Conservation (phyloP, 2,888 invertebrate species). For the Athetis lepigone region DNA sequence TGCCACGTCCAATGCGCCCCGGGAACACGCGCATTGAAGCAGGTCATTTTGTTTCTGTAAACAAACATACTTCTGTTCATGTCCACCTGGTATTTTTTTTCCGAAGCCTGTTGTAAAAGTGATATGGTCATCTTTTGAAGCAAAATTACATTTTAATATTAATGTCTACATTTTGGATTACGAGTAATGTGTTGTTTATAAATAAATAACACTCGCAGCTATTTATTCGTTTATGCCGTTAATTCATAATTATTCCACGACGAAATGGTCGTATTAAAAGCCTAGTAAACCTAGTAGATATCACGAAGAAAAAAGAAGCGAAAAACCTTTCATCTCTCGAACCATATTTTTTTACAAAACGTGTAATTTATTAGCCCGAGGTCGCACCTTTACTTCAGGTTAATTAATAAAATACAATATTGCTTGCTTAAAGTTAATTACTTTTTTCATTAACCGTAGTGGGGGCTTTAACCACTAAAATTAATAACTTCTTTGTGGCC, state of each 20-base stretch:
- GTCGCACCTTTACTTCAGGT: not conserved
- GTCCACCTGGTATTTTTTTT: conserved; percentile 45
- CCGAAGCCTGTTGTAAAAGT: not conserved
- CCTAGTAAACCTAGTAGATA: conserved; percentile 16
- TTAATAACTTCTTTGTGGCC: conserved; percentile 2
- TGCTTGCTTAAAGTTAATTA: conserved; percentile 4
- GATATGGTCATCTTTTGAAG: too few relatives aligned
- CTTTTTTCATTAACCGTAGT: conserved; percentile 15
- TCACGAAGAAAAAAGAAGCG: not conserved
- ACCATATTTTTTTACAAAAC: not conserved
- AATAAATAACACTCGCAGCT: too few relatives aligned
- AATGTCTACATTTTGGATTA: too few relatives aligned
- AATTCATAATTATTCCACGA: too few relatives aligned
- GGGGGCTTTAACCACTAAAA: conserved; percentile 9
- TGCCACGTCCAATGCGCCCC: conserved; percentile 90
- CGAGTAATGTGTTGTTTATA: too few relatives aligned
- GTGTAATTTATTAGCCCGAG: not conserved
- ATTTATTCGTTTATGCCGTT: too few relatives aligned
- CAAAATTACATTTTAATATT: too few relatives aligned
- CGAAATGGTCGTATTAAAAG: too few relatives aligned
- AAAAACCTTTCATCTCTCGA: too few relatives aligned
- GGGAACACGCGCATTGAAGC: conserved; percentile 94
- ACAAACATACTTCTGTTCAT: conserved; percentile 44
- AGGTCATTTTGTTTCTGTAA: conserved; percentile 93
- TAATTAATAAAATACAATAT: conserved; percentile 1